phyloP scores from a whole-genome alignment of 2,888 invertebrate species.

The Chrysolina haemoptera region DNA sequence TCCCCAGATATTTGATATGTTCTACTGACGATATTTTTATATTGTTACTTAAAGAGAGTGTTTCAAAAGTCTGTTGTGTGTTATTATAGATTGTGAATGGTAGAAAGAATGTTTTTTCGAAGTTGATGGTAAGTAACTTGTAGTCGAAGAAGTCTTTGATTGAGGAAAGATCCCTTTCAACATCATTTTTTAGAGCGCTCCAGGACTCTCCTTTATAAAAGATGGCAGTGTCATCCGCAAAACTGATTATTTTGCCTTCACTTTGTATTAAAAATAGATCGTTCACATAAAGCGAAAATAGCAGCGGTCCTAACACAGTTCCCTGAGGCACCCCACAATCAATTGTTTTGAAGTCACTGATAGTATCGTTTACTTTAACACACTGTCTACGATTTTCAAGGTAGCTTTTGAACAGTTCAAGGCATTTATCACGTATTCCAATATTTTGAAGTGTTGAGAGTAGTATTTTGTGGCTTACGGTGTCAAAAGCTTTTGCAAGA shows the following conservation, averaged over 20 bases:
- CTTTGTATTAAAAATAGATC: neutral
- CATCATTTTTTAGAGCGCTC: too few relatives aligned
- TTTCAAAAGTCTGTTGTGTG: too few relatives aligned
- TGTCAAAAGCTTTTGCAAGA: neutral
- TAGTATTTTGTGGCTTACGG: neutral
- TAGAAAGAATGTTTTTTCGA: too few relatives aligned
- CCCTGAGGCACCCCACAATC: neutral
- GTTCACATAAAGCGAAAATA: neutral
- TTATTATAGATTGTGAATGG: too few relatives aligned
- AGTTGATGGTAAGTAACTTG: too few relatives aligned
- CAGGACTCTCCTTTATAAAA: too few relatives aligned
- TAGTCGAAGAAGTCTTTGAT: too few relatives aligned
- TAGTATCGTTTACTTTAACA: neutral
- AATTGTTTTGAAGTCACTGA: neutral
- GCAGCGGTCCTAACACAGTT: neutral
- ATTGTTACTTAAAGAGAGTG: too few relatives aligned
- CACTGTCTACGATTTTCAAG: neutral
- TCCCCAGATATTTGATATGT: too few relatives aligned
- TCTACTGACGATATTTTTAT: too few relatives aligned
- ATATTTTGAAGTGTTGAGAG: neutral
- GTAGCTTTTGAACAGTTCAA: neutral
- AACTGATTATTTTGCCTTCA: conserved; percentile 6
- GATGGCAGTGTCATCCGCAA: conserved; percentile 2
- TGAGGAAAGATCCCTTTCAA: too few relatives aligned
- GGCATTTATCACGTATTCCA: neutral